phyloP scores from a whole-genome alignment of 2,113 vertebrate species.

The Clarias gariepinus region DNA sequence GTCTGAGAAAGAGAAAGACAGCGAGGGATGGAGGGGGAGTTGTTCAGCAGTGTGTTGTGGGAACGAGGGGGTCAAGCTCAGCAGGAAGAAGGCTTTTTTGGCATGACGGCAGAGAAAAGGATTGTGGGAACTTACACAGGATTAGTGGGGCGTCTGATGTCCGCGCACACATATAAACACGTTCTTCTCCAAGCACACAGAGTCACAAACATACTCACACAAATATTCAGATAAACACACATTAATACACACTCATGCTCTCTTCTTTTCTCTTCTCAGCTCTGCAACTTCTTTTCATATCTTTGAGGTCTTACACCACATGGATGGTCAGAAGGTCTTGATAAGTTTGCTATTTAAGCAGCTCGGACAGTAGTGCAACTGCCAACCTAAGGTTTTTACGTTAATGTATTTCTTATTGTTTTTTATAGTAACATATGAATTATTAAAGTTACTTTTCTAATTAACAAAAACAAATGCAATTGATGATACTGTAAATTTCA shows the following conservation, averaged over 20 bases:
- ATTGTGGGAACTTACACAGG: conserved; percentile 78
- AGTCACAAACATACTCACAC: conserved; percentile 68
- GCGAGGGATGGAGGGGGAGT: neutral
- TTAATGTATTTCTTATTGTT: neutral
- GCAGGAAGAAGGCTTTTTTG: conserved; percentile 68
- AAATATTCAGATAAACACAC: neutral
- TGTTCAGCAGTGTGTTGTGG: conserved; percentile 59
- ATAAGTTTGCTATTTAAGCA: neutral
- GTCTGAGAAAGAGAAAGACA: neutral
- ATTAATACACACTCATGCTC: neutral
- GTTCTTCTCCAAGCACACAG: neutral
- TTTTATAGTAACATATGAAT: neutral
- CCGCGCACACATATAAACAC: conserved; percentile 1
- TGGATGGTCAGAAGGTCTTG: neutral
- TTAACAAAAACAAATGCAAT: too few relatives aligned
- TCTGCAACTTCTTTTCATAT: neutral
- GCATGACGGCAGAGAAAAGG: conserved; percentile 71
- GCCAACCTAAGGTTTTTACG: neutral
- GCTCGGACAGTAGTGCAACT: neutral
- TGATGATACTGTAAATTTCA: too few relatives aligned
- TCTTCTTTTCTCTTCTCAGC: conserved; percentile 12
- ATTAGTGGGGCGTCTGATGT: conserved; percentile 59
- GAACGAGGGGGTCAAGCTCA: conserved; percentile 63
- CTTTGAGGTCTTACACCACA: neutral
- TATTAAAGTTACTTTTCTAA: too few relatives aligned